A percentile compares a stretch with the other conserved stretches of the same genome.
These are phyloP conservation scores for Oscheius onirici DNA, from an alignment of 2,888 invertebrate species.

Conservation along the genomic window DNA sequence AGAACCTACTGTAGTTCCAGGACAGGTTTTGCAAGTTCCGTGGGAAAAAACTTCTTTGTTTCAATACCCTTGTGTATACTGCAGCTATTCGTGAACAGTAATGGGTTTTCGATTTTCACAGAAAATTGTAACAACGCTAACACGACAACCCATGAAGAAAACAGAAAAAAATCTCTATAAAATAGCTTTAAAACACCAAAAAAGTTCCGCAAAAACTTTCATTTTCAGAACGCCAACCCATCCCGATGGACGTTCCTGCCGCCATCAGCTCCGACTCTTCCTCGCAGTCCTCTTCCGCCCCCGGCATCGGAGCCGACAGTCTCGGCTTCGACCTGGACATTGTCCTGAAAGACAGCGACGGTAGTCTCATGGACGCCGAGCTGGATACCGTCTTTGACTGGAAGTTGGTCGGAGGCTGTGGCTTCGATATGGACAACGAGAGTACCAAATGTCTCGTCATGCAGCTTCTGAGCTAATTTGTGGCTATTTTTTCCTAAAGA, in stretches of 20 bases:
- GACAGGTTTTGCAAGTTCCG: too few relatives aligned
- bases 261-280: neutral
- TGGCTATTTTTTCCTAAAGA: neutral
- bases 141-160: too few relatives aligned
- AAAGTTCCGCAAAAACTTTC: neutral
- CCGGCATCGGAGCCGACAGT: conserved; percentile 28
- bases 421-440: conserved; percentile 36
- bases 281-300: neutral
- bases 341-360: conserved; percentile 30
- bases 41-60: too few relatives aligned
- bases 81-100: too few relatives aligned
- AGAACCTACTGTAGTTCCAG: too few relatives aligned
- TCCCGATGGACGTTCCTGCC: neutral
- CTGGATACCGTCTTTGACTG: conserved; percentile 33
- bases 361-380: conserved; percentile 33
- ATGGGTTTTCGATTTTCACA: too few relatives aligned
- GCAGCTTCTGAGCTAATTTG: conserved; percentile 18
- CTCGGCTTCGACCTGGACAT: conserved; percentile 35
- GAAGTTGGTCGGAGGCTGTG: conserved; percentile 34
- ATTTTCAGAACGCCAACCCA: conserved; percentile 26
- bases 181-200: neutral
- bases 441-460: conserved; percentile 29
- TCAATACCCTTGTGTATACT: too few relatives aligned
- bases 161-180: too few relatives aligned
- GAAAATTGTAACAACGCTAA: neutral